phyloP scores from a whole-genome alignment of 2,797 vertebrate genomes.

The Xenopus petersii region DNA sequence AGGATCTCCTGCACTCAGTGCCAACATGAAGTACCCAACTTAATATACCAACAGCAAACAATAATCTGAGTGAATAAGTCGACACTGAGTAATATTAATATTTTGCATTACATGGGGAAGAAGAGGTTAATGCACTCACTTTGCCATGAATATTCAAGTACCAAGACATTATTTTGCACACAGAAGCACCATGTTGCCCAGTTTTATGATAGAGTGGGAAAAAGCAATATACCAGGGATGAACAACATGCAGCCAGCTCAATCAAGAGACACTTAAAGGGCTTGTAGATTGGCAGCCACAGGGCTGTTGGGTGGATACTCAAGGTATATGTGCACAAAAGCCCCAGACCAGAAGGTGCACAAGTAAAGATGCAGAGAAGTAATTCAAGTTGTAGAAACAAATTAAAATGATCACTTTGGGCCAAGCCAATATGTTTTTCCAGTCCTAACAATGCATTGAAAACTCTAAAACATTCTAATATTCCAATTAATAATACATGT shows the following conservation, averaged over 20 bases:
- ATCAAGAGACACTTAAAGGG: not conserved
- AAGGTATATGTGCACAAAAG: not conserved
- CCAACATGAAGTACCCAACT: slow-evolving; percentile 35
- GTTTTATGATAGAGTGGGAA: not conserved
- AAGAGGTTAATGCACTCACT: not conserved
- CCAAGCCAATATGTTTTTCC: too few relatives aligned
- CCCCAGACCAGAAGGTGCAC: not conserved
- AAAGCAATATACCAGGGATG: not conserved
- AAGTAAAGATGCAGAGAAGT: too few relatives aligned
- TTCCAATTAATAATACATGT: too few relatives aligned
- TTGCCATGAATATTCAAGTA: slow-evolving; percentile 21
- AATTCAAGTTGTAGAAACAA: too few relatives aligned
- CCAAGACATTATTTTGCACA: slow-evolving; percentile 13
- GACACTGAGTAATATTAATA: slow-evolving; percentile 4
- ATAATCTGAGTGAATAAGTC: slow-evolving; percentile 9
- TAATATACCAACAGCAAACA: slow-evolving; percentile 12
- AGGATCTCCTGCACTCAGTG: slow-evolving; percentile 21
- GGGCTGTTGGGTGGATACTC: not conserved
- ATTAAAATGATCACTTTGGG: too few relatives aligned
- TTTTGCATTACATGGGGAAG: not conserved
- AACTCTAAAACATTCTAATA: too few relatives aligned
- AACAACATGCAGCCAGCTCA: not conserved
- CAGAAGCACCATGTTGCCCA: slow-evolving; percentile 1
- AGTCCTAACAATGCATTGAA: too few relatives aligned
- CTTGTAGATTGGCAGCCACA: too few relatives aligned